Conservation (phyloP, 1,140 invertebrate species). For the Conus ventricosus region DNA sequence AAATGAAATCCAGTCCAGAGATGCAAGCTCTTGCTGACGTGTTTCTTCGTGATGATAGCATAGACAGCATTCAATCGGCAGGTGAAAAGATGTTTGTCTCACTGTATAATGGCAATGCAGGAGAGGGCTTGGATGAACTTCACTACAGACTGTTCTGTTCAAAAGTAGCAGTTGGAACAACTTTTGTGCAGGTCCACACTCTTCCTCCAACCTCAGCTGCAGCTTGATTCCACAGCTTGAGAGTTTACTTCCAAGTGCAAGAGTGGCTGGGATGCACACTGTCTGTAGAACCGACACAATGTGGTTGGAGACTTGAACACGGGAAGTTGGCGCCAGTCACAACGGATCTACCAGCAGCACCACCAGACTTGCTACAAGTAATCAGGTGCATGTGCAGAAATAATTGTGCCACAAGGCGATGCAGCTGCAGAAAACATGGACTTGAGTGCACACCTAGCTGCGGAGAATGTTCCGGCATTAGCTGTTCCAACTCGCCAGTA, state of each 20-base stretch:
- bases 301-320: conserved; percentile 47
- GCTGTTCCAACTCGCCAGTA: conserved; percentile 39
- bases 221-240: background rate
- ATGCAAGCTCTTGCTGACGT: background rate
- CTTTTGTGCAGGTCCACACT: background rate
- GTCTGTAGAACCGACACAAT: conserved; percentile 25
- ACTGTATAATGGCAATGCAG: background rate
- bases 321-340: conserved; percentile 36
- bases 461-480: conserved; percentile 42
- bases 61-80: background rate
- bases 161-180: background rate
- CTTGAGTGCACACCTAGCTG: conserved; percentile 43
- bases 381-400: conserved; percentile 51
- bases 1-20: background rate
- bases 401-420: conserved; percentile 48
- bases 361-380: conserved; percentile 41
- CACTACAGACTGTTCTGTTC: background rate
- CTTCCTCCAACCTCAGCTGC: conserved; percentile 7
- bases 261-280: background rate
- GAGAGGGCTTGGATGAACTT: background rate
- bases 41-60: background rate
- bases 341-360: conserved; percentile 42
- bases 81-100: background rate
- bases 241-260: conserved; percentile 16
- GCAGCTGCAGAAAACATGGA: conserved; percentile 45